phyloP scores from a whole-genome alignment of 1,140 invertebrate species.

The Lepeophtheirus salmonis region DNA sequence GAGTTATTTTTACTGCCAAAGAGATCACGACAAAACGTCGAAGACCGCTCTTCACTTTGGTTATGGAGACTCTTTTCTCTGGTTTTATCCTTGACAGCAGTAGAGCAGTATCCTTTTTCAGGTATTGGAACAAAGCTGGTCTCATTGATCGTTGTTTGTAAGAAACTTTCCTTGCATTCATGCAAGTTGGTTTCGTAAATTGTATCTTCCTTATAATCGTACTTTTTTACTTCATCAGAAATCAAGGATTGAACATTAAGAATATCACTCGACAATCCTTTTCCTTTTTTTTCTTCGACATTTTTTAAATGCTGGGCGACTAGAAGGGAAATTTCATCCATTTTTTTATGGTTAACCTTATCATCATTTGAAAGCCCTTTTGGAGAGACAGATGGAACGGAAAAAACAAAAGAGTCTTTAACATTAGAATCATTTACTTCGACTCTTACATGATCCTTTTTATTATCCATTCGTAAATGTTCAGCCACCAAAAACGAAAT shows the following conservation, averaged over 20 bases:
- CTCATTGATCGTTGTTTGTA: background rate
- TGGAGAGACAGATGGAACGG: too few species aligned
- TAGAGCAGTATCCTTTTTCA: background rate
- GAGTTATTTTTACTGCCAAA: too few species aligned
- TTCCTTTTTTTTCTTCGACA: background rate
- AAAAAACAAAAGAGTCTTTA: too few species aligned
- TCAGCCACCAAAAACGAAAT: background rate
- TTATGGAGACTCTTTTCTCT: background rate
- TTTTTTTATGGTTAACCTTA: too few species aligned
- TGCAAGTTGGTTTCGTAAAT: background rate
- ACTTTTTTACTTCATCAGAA: background rate
- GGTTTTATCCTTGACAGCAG: background rate
- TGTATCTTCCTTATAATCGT: background rate
- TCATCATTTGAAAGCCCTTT: too few species aligned
- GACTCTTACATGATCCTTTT: background rate
- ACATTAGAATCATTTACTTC: background rate
- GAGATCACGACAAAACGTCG: background rate
- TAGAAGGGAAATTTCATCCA: background rate
- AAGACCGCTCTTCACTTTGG: background rate
- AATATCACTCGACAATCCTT: too few species aligned
- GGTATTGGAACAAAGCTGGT: background rate
- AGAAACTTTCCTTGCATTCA: background rate
- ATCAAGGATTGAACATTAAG: too few species aligned
- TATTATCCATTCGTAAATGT: background rate
- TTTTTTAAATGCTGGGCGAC: background rate